Evolutionary conservation across 2,797 vertebrate species (phyloP).

Genomic region (Melanotaenia boesemani): DNA sequence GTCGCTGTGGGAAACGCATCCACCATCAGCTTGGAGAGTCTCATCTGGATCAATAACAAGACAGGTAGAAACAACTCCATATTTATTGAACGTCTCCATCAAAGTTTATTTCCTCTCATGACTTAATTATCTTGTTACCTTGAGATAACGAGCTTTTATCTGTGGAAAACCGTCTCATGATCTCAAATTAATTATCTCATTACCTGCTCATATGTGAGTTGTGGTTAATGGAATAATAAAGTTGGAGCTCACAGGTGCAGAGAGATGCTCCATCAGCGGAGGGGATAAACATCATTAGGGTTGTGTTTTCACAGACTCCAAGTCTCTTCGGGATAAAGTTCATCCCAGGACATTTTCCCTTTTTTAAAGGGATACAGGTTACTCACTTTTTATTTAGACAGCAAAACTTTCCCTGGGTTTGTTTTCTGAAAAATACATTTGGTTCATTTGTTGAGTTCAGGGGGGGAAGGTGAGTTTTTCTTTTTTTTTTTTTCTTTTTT

Average conservation of each 20-base stretch:
- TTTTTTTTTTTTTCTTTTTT: not conserved
- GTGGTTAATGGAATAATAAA: constrained; percentile 14
- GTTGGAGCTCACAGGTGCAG: not conserved
- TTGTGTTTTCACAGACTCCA: not conserved
- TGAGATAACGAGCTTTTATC: constrained; percentile 13
- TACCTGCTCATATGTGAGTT: constrained; percentile 12
- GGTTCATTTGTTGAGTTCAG: too few species aligned
- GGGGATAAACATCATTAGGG: constrained; percentile 14
- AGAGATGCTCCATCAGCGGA: not conserved
- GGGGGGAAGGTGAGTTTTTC: not conserved
- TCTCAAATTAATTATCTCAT: constrained; percentile 36
- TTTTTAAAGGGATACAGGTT: constrained; percentile 8
- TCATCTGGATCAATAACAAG: constrained; percentile 98
- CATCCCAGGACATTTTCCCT: not conserved
- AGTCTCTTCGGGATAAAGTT: not conserved
- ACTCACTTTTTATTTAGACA: not conserved
- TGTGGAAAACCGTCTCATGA: constrained; percentile 9
- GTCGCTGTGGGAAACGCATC: constrained; percentile 93
- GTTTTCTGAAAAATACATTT: not conserved
- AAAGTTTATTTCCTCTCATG: not conserved
- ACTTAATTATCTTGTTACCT: constrained; percentile 25
- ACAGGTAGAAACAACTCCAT: constrained; percentile 84
- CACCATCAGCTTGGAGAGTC: constrained; percentile 88
- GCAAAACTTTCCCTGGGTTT: not conserved
- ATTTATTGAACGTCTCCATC: not conserved